Evolutionary conservation across 1,140 invertebrate species (phyloP).

Genomic region (Drosophila simulans): DNA sequence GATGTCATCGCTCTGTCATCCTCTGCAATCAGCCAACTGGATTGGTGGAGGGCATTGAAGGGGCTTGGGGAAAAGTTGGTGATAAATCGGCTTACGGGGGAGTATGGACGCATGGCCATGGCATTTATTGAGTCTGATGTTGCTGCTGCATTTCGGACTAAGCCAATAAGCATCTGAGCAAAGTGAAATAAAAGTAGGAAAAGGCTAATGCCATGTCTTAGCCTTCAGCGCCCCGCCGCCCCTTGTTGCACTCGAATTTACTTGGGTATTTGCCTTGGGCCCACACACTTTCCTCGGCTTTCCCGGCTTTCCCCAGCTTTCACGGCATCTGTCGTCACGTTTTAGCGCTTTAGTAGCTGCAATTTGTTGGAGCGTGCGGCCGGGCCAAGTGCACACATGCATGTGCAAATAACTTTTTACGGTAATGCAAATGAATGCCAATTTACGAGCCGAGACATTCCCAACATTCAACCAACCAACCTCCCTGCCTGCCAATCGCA

Average conservation of each 20-base stretch:
- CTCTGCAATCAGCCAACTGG: constrained; percentile 25
- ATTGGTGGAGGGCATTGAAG: constrained; percentile 4
- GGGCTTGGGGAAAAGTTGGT: constrained; percentile 7
- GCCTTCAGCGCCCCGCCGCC: constrained; percentile 23
- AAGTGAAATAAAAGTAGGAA: constrained; percentile 53
- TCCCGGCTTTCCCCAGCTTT: constrained; percentile 10
- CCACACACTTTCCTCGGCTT: constrained; percentile 14
- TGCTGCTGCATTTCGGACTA: constrained; percentile 68
- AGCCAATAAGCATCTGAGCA: constrained; percentile 77
- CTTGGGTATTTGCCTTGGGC: constrained; percentile 46
- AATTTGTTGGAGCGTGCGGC: constrained; percentile 71
- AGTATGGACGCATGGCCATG: constrained; percentile 41
- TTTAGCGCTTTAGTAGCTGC: constrained; percentile 78
- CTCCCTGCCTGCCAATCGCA: constrained; percentile 45
- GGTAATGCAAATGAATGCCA: constrained; percentile 83
- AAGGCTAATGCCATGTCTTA: constrained; percentile 44
- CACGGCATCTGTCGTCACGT: constrained; percentile 67
- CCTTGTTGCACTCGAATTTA: constrained; percentile 64
- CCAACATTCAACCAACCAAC: constrained; percentile 4
- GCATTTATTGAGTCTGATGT: constrained; percentile 70
- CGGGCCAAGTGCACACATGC: constrained; percentile 71
- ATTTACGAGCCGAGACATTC: constrained; percentile 61
- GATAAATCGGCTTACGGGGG: constrained; percentile 61
- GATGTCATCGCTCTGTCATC: constrained; percentile 27
- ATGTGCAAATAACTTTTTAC: constrained; percentile 79